Base-by-base conservation (phyloP, 2,888 invertebrate genomes). In the Drosophila lacicola region DNA sequence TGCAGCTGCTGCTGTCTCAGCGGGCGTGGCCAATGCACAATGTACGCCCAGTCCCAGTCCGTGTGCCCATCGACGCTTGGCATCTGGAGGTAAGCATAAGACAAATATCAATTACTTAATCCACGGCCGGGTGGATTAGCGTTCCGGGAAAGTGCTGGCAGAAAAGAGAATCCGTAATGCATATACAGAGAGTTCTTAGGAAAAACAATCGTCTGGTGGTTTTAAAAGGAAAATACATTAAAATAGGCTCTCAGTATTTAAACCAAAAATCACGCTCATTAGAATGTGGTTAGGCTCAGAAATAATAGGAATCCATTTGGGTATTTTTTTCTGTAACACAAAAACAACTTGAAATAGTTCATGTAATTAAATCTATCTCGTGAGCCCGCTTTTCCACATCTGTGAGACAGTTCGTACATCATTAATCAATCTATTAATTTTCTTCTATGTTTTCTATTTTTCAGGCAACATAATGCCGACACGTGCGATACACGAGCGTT, bases 401-500 rank as follows among this genome's bases (percentile, higher is more conserved):
- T 29, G 29, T 29, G 29, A 29, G 2, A 8, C 8, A 29, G 29
- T 29, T 8, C 29, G 8, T 8, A 8, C 29, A 8, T 29, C 29
- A 29, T 29, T 29, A 29, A 29, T 29, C 29, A 29, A 29, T 21
- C 8, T 0, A 50, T 21, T 11, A 21, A 21, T 42, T 41, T 14
- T 4, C 2, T 17, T 45, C 11, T 9, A 1, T 14, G 8, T 10
- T 29, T 17, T 17, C 2, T 17, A 11, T 19, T 14, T 44, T 29
- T 8, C 39, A 89, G 87, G 86, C 64, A 89, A 88, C 53, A 78
- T 89, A 41, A 71, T 90, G 54, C 90, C 82, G 36, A 41, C 74
- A n/a, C 89, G 86, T 21, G 74, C 96, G 49, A 96, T 96, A 92
- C 97, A 97, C 91, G 97, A 97, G 92, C 94, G 97, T 72, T 97